phyloP scores from a whole-genome alignment of 2,113 vertebrate genomes.

The Carettochelys insculpta region DNA sequence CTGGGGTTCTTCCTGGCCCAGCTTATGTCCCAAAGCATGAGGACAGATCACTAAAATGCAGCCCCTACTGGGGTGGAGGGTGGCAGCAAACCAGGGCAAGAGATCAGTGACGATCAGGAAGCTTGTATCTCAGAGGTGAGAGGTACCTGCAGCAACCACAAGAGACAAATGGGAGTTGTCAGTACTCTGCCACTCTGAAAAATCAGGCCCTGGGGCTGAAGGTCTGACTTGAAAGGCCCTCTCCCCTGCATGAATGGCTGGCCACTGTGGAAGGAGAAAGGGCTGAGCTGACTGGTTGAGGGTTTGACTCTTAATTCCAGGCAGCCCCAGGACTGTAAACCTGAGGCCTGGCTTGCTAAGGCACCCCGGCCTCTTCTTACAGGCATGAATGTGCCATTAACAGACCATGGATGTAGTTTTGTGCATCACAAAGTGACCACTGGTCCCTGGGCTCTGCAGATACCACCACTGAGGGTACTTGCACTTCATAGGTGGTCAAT shows the following conservation, averaged over 20 bases:
- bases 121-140: background rate
- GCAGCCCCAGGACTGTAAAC: too few relatives aligned
- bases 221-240: background rate
- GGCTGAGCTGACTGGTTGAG: too few relatives aligned
- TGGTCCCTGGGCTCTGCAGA: background rate
- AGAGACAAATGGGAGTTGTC: background rate
- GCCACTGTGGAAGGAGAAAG: too few relatives aligned
- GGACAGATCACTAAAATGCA: background rate
- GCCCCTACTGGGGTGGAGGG: background rate
- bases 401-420: background rate
- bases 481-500: background rate
- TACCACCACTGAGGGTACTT: background rate
- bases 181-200: background rate
- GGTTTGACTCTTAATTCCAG: too few relatives aligned
- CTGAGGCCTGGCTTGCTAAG: too few relatives aligned
- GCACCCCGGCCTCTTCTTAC: too few relatives aligned
- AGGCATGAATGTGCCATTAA: background rate
- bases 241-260: background rate
- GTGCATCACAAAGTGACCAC: background rate
- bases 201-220: background rate
- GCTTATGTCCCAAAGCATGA: too few relatives aligned
- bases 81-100: background rate
- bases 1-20: background rate
- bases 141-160: background rate
- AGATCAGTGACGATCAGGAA: background rate